phyloP scores from a whole-genome alignment of 2,888 invertebrate genomes.

The Melanargia galathea region DNA sequence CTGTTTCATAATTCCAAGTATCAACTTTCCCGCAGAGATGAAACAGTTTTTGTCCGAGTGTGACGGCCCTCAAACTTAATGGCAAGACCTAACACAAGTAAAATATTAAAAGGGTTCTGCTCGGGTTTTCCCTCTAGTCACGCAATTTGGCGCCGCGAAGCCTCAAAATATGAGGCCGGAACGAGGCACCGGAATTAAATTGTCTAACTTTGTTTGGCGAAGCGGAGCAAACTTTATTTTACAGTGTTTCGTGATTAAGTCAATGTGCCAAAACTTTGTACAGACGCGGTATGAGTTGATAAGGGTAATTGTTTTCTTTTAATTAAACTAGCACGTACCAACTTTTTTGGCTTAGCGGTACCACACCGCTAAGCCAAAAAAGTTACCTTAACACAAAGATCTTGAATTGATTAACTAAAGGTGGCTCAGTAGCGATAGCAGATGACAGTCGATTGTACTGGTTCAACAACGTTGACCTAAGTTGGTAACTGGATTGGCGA shows the following conservation, averaged over 20 bases:
- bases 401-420: background rate
- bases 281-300: conserved; percentile 16
- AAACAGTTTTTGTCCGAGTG: conserved; percentile 10
- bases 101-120: conserved; percentile 26
- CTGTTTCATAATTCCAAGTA: background rate
- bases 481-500: no score
- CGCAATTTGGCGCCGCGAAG: conserved; percentile 26
- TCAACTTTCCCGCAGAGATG: background rate
- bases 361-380: no score
- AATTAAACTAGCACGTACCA: conserved; percentile 11
- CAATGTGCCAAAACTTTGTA: conserved; percentile 32
- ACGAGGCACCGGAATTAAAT: conserved; percentile 31
- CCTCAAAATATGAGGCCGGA: conserved; percentile 33
- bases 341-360: background rate
- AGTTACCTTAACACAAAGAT: background rate
- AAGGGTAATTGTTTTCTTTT: conserved; percentile 21
- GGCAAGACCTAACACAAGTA: conserved; percentile 20
- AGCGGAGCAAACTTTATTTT: conserved; percentile 31
- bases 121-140: conserved; percentile 24
- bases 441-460: no score
- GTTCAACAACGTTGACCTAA: no score
- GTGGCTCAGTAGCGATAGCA: no score
- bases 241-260: conserved; percentile 34
- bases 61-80: conserved; percentile 13
- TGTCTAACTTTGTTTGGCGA: conserved; percentile 27